A percentile compares a stretch with the other conserved stretches of the same genome.
Conservation (phyloP, 2,797 vertebrate genomes). For the Neosalanx taihuensis region DNA sequence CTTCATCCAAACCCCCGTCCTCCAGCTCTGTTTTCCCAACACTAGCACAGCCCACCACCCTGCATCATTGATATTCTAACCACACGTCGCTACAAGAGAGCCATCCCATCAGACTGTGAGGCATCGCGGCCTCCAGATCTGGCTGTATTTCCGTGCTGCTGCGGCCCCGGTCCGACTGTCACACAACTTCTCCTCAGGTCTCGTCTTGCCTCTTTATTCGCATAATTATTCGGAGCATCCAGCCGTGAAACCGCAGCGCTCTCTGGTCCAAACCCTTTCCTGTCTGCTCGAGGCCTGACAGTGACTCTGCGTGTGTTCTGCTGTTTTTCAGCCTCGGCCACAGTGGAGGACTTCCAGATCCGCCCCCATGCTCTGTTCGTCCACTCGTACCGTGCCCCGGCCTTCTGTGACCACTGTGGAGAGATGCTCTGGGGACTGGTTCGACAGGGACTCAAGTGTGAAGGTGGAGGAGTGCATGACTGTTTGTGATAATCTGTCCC, state of each 20-base stretch:
- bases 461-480: conserved; percentile 73
- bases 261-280: not conserved
- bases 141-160: too few relatives aligned
- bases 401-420: conserved; percentile 97
- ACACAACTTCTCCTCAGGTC: not conserved
- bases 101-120: too few relatives aligned
- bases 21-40: too few relatives aligned
- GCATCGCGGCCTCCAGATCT: too few relatives aligned
- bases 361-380: conserved; percentile 93
- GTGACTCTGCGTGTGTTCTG: conserved; percentile 4
- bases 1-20: not conserved
- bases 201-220: not conserved
- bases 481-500: not conserved
- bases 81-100: too few relatives aligned
- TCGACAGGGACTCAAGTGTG: conserved; percentile 95
- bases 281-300: not conserved
- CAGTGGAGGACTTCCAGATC: conserved; percentile 96
- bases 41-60: too few relatives aligned
- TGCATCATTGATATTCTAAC: too few relatives aligned
- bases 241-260: not conserved
- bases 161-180: not conserved
- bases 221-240: not conserved
- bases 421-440: conserved; percentile 98
- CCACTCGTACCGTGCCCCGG: conserved; percentile 91
- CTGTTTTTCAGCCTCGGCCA: conserved; percentile 83